phyloP scores from a whole-genome alignment of 1,140 invertebrate genomes.

The Vanessa tameamea region DNA sequence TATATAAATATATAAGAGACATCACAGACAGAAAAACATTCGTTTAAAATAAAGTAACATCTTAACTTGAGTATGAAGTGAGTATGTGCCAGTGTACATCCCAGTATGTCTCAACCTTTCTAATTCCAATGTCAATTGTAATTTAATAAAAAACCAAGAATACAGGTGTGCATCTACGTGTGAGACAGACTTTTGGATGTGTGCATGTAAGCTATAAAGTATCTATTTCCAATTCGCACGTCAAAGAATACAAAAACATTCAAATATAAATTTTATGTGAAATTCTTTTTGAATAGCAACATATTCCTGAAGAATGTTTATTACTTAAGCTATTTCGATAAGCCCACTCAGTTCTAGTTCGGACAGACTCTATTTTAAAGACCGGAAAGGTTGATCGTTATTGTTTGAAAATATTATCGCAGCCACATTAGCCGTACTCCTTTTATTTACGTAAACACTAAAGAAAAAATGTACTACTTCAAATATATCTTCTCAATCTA shows the following conservation, averaged over 20 bases:
- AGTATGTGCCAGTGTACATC: too few species aligned
- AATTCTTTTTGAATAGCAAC: slow-evolving; percentile 36
- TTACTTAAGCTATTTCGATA: slow-evolving; percentile 38
- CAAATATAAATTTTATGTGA: slow-evolving; percentile 44
- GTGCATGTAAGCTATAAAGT: slow-evolving; percentile 28
- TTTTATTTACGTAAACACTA: not conserved
- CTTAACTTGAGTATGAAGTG: too few species aligned
- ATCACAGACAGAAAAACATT: too few species aligned
- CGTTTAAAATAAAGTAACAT: too few species aligned
- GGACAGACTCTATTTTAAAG: slow-evolving; percentile 5
- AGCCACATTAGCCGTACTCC: not conserved
- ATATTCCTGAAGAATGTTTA: slow-evolving; percentile 45
- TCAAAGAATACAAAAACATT: slow-evolving; percentile 46
- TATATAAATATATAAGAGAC: too few species aligned
- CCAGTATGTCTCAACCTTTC: too few species aligned
- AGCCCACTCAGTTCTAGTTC: slow-evolving; percentile 3
- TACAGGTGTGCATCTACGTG: not conserved
- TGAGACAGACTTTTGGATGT: slow-evolving; percentile 15
- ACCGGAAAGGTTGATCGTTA: not conserved
- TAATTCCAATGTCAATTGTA: not conserved
- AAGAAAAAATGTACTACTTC: too few species aligned
- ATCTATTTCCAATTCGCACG: slow-evolving; percentile 47
- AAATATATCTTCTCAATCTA: too few species aligned
- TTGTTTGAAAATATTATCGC: not conserved
- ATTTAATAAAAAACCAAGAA: not conserved